Evolutionary conservation across 2,888 invertebrate genomes (phyloP).

Genomic region (Bellardia pandia): DNA sequence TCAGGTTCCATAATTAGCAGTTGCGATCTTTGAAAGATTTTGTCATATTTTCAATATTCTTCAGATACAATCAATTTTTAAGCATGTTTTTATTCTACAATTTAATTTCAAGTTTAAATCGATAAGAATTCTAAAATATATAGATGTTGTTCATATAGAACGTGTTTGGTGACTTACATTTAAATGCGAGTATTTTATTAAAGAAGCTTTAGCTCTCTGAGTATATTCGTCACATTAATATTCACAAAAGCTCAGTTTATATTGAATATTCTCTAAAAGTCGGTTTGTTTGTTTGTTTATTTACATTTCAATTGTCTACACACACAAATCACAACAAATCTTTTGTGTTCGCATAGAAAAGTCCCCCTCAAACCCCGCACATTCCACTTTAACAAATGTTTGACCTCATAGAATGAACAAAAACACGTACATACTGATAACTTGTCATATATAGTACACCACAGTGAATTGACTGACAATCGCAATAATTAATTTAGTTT

Average conservation of each 20-base stretch:
- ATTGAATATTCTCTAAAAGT: constrained; percentile 29
- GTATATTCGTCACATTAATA: neutral
- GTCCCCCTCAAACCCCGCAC: neutral
- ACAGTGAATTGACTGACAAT: constrained; percentile 13
- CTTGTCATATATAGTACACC: constrained; percentile 10
- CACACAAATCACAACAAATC: constrained; percentile 34
- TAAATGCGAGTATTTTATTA: neutral
- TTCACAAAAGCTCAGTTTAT: constrained; percentile 48
- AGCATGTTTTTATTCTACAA: neutral
- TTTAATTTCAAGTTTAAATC: neutral
- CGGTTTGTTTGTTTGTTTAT: constrained; percentile 26
- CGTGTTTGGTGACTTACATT: neutral
- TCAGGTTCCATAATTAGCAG: too few species aligned
- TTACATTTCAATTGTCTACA: constrained; percentile 13
- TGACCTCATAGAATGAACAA: constrained; percentile 61
- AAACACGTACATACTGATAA: constrained; percentile 43
- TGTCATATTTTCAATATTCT: neutral
- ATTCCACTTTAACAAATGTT: constrained; percentile 1
- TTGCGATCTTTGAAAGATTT: too few species aligned
- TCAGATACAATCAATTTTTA: neutral
- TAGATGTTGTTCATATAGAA: neutral
- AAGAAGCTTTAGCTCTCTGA: constrained; percentile 45
- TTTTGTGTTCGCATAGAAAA: constrained; percentile 17
- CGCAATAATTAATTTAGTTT: constrained; percentile 49
- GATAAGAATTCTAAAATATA: neutral